phyloP scores from a whole-genome alignment of 2,888 invertebrate species.

The Capitulum mitella region DNA sequence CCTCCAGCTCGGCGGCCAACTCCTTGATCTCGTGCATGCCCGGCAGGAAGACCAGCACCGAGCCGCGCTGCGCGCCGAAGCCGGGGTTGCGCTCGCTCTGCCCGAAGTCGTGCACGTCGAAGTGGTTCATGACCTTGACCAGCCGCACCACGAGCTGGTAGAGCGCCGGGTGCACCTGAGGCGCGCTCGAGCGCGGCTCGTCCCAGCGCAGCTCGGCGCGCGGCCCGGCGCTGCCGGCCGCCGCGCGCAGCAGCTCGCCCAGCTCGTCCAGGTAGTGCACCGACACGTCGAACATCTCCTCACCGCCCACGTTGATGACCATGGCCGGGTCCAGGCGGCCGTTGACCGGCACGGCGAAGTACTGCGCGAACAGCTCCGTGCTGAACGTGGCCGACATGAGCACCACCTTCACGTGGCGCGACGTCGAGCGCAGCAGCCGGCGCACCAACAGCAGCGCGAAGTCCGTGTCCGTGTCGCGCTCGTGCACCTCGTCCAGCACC shows the following conservation, averaged over 20 bases:
- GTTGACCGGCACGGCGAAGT: slow-evolving; percentile 51
- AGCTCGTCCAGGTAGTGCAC: slow-evolving; percentile 35
- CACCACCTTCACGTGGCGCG: slow-evolving; percentile 60
- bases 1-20: slow-evolving; percentile 32
- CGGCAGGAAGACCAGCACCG: slow-evolving; percentile 82
- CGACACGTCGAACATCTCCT: slow-evolving; percentile 24
- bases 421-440: slow-evolving; percentile 62
- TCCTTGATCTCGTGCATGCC: slow-evolving; percentile 67
- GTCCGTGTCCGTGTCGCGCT: slow-evolving; percentile 85
- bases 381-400: slow-evolving; percentile 94
- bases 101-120: slow-evolving; percentile 39
- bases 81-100: slow-evolving; percentile 22
- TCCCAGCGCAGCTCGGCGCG: not conserved
- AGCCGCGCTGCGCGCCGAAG: slow-evolving; percentile 45
- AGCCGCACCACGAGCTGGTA: slow-evolving; percentile 32
- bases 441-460: slow-evolving; percentile 75
- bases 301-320: slow-evolving; percentile 45
- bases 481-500: slow-evolving; percentile 89
- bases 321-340: slow-evolving; percentile 49
- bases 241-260: slow-evolving; percentile 26
- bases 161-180: not conserved
- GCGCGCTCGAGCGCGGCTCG: too few relatives aligned
- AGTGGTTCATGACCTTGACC: not conserved
- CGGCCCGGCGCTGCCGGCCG: not conserved
- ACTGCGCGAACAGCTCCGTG: slow-evolving; percentile 60